Conservation (phyloP, 2,113 vertebrate species). For the Brachyistius frenatus region DNA sequence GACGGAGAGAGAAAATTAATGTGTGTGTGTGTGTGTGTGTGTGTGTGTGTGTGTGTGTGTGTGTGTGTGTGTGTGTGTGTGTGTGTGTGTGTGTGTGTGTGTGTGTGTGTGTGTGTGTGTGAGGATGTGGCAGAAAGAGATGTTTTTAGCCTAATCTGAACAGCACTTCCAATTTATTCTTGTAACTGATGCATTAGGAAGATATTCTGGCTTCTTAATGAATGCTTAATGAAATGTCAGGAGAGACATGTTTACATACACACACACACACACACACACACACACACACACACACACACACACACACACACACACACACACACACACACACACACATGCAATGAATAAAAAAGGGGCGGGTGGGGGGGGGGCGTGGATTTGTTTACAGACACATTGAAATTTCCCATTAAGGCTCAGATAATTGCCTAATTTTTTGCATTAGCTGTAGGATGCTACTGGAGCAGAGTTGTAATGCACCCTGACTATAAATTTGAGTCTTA, state of each 20-base stretch:
- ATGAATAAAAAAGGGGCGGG: not conserved
- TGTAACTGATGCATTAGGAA: slow-evolving; percentile 62
- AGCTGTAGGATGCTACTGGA: not conserved
- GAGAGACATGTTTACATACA: slow-evolving; percentile 58
- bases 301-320: not conserved
- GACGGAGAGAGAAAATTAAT: not conserved
- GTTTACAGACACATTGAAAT: slow-evolving; percentile 46
- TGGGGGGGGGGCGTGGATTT: not conserved
- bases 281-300: not conserved
- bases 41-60: no score
- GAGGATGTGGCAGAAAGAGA: slow-evolving; percentile 17
- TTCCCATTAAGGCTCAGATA: slow-evolving; percentile 40
- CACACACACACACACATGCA: not conserved
- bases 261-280: not conserved
- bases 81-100: no score
- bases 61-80: no score
- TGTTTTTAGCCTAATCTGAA: slow-evolving; percentile 60
- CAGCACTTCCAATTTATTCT: slow-evolving; percentile 63
- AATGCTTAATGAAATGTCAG: slow-evolving; percentile 71
- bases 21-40: no score
- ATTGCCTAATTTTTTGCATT: slow-evolving; percentile 53
- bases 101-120: no score
- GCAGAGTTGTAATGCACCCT: not conserved
- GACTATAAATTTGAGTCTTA: not conserved
- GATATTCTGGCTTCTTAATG: slow-evolving; percentile 61